Evolutionary conservation across 2,888 invertebrate species (phyloP).

Genomic region (Andrena flavipes): DNA sequence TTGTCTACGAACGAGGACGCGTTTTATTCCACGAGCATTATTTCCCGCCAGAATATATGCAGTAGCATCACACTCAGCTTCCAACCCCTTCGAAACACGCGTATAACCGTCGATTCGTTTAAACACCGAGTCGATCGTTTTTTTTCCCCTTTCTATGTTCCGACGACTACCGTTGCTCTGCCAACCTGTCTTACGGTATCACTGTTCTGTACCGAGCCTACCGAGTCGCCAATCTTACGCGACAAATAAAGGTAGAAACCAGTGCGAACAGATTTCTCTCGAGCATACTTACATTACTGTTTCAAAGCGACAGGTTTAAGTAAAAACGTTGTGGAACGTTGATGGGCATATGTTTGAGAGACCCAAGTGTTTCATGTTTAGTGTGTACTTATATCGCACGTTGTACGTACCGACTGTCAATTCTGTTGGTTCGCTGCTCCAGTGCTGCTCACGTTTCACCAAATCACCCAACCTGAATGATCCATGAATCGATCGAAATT

Average conservation of each 20-base stretch:
- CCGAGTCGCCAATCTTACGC: no score
- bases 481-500: conserved; percentile 14
- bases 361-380: no score
- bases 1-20: conserved; percentile 76
- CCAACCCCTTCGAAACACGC: neutral
- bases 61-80: neutral
- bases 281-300: neutral
- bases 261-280: no score
- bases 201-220: no score
- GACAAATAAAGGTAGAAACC: no score
- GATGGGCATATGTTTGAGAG: neutral
- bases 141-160: neutral
- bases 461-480: neutral
- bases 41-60: conserved; percentile 45
- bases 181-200: no score
- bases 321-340: no score
- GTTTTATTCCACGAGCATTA: conserved; percentile 65
- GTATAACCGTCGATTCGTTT: neutral
- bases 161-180: no score
- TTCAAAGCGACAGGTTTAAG: neutral
- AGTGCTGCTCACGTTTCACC: neutral
- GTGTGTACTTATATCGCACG: neutral
- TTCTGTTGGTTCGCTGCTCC: neutral
- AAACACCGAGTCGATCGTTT: neutral
- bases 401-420: conserved; percentile 22